phyloP scores from a whole-genome alignment of 2,797 vertebrate species.

The Molossus alvarezi region DNA sequence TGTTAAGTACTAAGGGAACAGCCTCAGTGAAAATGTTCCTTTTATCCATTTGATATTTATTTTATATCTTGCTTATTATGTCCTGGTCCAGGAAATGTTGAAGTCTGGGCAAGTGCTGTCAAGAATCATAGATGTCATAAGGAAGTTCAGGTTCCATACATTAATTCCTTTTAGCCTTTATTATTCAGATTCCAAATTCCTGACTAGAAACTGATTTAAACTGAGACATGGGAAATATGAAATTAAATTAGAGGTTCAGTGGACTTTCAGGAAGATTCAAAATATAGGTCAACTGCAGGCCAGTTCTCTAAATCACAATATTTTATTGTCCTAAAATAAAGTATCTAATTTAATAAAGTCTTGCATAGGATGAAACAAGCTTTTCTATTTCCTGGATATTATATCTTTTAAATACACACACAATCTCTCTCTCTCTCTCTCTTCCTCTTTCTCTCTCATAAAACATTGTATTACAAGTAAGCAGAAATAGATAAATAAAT shows the following conservation, averaged over 20 bases:
- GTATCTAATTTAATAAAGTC: constrained; percentile 35
- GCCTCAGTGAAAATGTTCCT: not conserved
- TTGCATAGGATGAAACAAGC: constrained; percentile 26
- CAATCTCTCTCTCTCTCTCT: too few species aligned
- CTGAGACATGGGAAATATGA: constrained; percentile 11
- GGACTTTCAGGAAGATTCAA: constrained; percentile 64
- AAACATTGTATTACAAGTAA: constrained; percentile 41
- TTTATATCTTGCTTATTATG: constrained; percentile 10
- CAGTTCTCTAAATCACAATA: constrained; percentile 41
- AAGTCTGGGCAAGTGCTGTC: not conserved
- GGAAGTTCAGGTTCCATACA: not conserved
- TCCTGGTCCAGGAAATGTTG: not conserved
- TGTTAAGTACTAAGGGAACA: not conserved
- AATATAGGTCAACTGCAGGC: constrained; percentile 62
- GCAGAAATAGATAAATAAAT: constrained; percentile 35
- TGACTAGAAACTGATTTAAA: constrained; percentile 59
- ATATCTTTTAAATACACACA: not conserved
- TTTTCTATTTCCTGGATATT: constrained; percentile 43
- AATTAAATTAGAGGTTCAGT: constrained; percentile 74
- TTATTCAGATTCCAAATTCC: constrained; percentile 37
- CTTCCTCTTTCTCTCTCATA: not conserved
- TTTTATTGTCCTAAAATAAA: constrained; percentile 62
- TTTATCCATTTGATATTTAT: constrained; percentile 43
- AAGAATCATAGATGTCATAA: not conserved
- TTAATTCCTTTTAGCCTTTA: constrained; percentile 10